Base-by-base conservation (phyloP, 2,888 invertebrate species). In the Oxystoma pomonae region DNA sequence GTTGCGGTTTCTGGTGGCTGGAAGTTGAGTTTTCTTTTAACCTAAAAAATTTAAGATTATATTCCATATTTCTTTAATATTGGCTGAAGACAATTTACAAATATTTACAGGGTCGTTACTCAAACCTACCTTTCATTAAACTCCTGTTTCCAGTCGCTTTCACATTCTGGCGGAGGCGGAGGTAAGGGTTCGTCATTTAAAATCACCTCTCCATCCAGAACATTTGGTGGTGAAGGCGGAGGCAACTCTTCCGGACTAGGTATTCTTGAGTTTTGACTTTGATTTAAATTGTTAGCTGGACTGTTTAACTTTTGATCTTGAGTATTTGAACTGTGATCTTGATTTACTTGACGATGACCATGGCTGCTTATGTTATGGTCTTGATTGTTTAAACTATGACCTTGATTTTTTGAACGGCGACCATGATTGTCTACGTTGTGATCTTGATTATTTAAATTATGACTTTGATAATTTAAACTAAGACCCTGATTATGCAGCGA, bases 111-210 rank as follows among this genome's bases (percentile, higher is more conserved):
- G n/a, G n/a, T n/a, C n/a, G n/a, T n/a, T n/a, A n/a, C n/a, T n/a
- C n/a, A 16, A 16, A 60, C 17, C 58, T 51, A 67, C 60, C 75
- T 69, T n/a, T 71, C 74, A 67, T 71, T 74, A 71, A 74, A 71
- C 65, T 73, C 76, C 68, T 70, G 75, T 59, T 76, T 74, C 77
- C 78, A 78, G 51, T 76, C 74, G 1, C 69, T 64, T 58, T 78
- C 77, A 63, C 83, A 76, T 68, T 85, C 84, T 0, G 85, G 83
- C 0, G 88, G 88, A 1, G 88, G 88, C 1, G 88, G 87, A 9
- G 88, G 87, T 62, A 88, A 77, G 5, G 88, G 87, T 70, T 87
- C 87, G 71, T 87, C 87, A 69, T 82, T 83, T 62, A 83, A 81
- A 65, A 84, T 77, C 17, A 85, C 84, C 70, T 87, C 87, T 65